Base-by-base conservation (phyloP, 2,797 vertebrate genomes). In the Epinephelus awoara region DNA sequence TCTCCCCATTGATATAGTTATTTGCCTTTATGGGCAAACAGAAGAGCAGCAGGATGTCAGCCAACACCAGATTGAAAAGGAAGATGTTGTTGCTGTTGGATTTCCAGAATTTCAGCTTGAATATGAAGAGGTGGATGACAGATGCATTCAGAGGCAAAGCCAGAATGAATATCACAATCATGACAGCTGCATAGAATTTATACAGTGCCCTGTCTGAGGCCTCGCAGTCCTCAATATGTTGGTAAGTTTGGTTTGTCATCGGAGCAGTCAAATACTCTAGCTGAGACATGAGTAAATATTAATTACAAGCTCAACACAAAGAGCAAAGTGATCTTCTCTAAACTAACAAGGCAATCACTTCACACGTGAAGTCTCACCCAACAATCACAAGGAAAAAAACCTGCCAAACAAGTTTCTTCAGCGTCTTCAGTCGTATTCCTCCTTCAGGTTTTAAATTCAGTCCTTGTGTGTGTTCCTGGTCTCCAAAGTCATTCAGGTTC, bases 101-200 rank as follows among this genome's bases (percentile, higher is more conserved):
- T 69, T 96, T 96, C 94, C 95, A 96, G 80, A 94, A 95, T 82
- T 93, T 94, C 49, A 96, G 86, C 65, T 91, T 94, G 89, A 95
- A 95, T 64, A 94, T 88, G 85, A 96, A 94, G 19, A 95, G 92
- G 87, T 96, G 92, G 1, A 93, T 90, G 1, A 94, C 92, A 0
- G 94, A 93, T 0, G 79, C 80, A 0, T 95, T 95, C 59, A 95
- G 92, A 38, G 89, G 93, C 72, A 96, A 66, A 29, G 94, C 94
- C 88, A 95, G 63, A 19, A 86, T 85, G 55, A 95, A 93, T 73
- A 94, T 93, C 6, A 91, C 2, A 4, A 85, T 88, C 71, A 93
- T 89, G 38, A 93, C 67, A 0, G 78, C 77, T 3, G 93, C 94
- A 52, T 89, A 93, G 4, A 94, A 87, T 1, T 46, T 85, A 54